Evolutionary conservation across 2,888 invertebrate species (phyloP).

Genomic region (Phyto melanocephala): DNA sequence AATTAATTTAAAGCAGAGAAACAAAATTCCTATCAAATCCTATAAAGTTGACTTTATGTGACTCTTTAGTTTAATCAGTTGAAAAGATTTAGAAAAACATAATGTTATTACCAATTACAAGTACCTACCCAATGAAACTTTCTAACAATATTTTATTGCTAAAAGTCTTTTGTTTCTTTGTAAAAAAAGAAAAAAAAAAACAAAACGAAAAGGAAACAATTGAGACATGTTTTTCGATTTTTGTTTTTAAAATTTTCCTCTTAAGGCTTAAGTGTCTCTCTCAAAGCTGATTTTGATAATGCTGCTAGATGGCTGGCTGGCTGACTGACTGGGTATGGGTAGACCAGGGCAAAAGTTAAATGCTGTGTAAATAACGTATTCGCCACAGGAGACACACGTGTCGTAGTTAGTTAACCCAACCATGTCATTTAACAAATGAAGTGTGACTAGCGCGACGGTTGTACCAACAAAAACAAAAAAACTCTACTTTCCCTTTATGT

Average conservation of each 20-base stretch:
- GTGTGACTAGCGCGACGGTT: conserved; percentile 54
- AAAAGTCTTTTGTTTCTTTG: conserved; percentile 42
- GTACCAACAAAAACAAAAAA: conserved; percentile 1
- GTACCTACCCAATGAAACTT: conserved; percentile 19
- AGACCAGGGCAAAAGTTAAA: conserved; percentile 52
- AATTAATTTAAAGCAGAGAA: too few relatives aligned
- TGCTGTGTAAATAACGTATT: conserved; percentile 52
- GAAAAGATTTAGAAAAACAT: not conserved
- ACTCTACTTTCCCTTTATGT: conserved; percentile 41
- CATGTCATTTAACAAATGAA: conserved; percentile 62
- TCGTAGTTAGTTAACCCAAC: conserved; percentile 58
- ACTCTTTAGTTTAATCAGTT: not conserved
- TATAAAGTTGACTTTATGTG: not conserved
- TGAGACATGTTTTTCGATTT: conserved; percentile 38
- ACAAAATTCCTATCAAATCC: too few relatives aligned
- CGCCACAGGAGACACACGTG: conserved; percentile 62
- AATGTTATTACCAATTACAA: not conserved
- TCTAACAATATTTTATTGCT: conserved; percentile 32
- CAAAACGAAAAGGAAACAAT: conserved; percentile 34
- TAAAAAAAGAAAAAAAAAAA: conserved; percentile 2
- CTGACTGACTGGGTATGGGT: not conserved
- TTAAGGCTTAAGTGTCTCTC: conserved; percentile 36
- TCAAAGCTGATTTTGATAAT: conserved; percentile 38
- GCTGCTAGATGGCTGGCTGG: not conserved
- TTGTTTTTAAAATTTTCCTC: not conserved